Base-by-base conservation (phyloP, 1,140 invertebrate species). In the Sipha flava region DNA sequence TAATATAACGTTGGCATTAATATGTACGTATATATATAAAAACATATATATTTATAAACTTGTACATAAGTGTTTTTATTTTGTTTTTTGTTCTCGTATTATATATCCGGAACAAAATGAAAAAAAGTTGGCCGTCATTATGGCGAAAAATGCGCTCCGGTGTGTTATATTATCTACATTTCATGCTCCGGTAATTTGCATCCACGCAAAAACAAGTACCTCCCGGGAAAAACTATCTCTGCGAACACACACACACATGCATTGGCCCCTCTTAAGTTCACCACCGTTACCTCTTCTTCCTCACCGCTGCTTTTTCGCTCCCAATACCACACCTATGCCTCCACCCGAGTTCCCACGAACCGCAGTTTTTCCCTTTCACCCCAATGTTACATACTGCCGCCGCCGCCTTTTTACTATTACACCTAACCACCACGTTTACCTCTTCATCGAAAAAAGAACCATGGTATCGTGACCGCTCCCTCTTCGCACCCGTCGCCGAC, bases 141-240 rank as follows among this genome's bases (percentile, higher is more conserved):
- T 10, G 16, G 21, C 64, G 34, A 43, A 66, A 47, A 70, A 70
- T n/a, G 40, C 40, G 23, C 40, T 47, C 40, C 66, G 66, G 40
- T 31, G 40, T 47, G 23, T 66, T 43, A 26, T 40, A 77, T 59
- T 77, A 77, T 77, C 73, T 57, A 59, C 52, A 29, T 40, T 77
- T 77, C 34, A 77, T 57, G 73, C n/a, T 77, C 73, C 37, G 73
- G 73, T 77, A 77, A 77, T 77, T 77, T 77, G 73, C 73, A 37
- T 59, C 34, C 70, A n/a, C 29, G 29, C 34, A 34, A 59, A 77
- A 23, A 59, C 43, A 26, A 57, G 16, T 23, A 45, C 14, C 37
- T 9, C 54, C 21, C 52, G 49, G 47, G 68, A n/a, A 29, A 72
- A 72, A 73, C 18, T 75, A 23, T 75, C 49, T 57, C 31, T 54